Conservation (phyloP, 2,797 vertebrate species). For the Erpetoichthys calabaricus region DNA sequence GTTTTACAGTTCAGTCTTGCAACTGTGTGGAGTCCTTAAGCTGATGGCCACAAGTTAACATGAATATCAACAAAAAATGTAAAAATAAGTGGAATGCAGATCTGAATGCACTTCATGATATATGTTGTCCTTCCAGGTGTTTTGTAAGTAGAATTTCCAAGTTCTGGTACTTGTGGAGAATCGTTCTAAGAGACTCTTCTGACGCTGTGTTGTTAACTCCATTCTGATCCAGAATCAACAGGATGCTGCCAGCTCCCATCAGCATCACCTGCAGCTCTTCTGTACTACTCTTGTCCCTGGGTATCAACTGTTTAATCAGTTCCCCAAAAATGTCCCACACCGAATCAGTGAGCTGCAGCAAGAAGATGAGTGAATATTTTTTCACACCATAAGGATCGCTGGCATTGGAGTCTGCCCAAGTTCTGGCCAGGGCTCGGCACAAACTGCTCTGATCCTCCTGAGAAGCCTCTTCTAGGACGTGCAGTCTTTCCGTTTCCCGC, state of each 20-base stretch:
- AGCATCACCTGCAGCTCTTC: slow-evolving; percentile 25
- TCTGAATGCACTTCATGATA: slow-evolving; percentile 17
- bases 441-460: slow-evolving; percentile 22
- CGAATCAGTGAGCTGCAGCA: slow-evolving; percentile 16
- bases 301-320: slow-evolving; percentile 15
- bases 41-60: too few species aligned
- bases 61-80: too few species aligned
- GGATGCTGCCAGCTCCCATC: not conserved
- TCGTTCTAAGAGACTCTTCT: slow-evolving; percentile 26
- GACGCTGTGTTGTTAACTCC: slow-evolving; percentile 21
- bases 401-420: slow-evolving; percentile 19
- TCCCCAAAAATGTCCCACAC: slow-evolving; percentile 23
- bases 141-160: slow-evolving; percentile 29
- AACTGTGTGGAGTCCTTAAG: too few species aligned
- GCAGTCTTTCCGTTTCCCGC: slow-evolving; percentile 18
- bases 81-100: not conserved
- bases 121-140: slow-evolving; percentile 11
- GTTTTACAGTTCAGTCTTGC: too few species aligned
- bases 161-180: slow-evolving; percentile 20
- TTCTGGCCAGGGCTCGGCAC: slow-evolving; percentile 22
- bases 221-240: slow-evolving; percentile 36
- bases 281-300: slow-evolving; percentile 2
- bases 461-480: slow-evolving; percentile 25
- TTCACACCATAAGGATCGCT: slow-evolving; percentile 9
- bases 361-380: slow-evolving; percentile 17